These are phyloP conservation scores for Cataglyphis rosenhaueri DNA, from an alignment of 2,888 invertebrate species.

Conservation along the genomic window DNA sequence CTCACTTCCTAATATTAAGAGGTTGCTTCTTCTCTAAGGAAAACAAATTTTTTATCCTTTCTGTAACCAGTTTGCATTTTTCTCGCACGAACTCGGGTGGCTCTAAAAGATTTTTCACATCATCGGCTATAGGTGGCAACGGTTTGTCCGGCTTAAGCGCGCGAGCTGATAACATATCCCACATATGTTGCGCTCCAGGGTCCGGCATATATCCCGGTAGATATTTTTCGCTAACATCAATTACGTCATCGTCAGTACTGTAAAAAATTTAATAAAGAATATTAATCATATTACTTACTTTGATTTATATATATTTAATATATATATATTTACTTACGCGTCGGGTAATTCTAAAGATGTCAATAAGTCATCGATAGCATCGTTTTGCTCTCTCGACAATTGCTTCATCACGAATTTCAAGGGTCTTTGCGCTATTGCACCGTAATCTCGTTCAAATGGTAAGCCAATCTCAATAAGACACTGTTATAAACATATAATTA, in stretches of 20 bases:
- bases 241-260: constrained; percentile 28
- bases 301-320: neutral
- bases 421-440: constrained; percentile 51
- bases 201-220: constrained; percentile 72
- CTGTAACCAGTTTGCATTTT: constrained; percentile 52
- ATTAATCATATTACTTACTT: neutral
- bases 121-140: constrained; percentile 69
- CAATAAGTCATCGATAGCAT: constrained; percentile 42
- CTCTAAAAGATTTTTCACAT: constrained; percentile 69
- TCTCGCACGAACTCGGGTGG: constrained; percentile 62
- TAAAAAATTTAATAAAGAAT: neutral
- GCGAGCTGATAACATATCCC: constrained; percentile 75
- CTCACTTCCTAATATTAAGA: constrained; percentile 19
- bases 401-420: constrained; percentile 50
- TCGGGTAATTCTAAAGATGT: constrained; percentile 39
- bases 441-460: constrained; percentile 57
- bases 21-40: constrained; percentile 17
- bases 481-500: constrained; percentile 32
- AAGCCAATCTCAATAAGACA: constrained; percentile 61
- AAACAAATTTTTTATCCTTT: constrained; percentile 58
- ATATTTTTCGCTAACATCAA: constrained; percentile 58
- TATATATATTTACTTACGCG: neutral
- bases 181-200: constrained; percentile 74
- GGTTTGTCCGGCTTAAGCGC: constrained; percentile 75
- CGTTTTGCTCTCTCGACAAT: constrained; percentile 54